Evolutionary conservation across 35 echinoderm and acorn worm genomes (phyloP).

Genomic region (Acanthaster planci): DNA sequence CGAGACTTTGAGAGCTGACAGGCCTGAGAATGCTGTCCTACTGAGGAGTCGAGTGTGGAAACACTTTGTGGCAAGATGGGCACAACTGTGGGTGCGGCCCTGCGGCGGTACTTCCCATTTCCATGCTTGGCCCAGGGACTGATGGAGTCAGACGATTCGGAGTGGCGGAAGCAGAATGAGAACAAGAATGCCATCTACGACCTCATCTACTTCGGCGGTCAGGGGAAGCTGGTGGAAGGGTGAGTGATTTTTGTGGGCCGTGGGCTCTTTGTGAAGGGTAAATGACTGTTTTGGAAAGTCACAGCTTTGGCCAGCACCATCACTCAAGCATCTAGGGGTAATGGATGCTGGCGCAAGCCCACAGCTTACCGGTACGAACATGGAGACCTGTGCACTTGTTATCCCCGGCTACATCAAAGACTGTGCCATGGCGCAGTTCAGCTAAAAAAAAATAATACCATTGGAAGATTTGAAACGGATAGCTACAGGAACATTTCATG

Average conservation of each 20-base stretch:
- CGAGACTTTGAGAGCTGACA: too few species aligned
- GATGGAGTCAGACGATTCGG: conserved; percentile 47
- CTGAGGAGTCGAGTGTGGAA: too few species aligned
- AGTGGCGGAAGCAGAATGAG: conserved; percentile 75
- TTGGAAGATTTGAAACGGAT: too few species aligned
- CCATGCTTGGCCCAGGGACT: not conserved
- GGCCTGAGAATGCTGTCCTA: too few species aligned
- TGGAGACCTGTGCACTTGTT: not conserved
- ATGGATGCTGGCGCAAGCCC: not conserved
- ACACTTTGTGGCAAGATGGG: too few species aligned
- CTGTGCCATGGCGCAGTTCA: not conserved
- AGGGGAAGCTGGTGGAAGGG: conserved; percentile 55
- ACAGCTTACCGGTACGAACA: not conserved
- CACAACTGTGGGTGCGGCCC: not conserved
- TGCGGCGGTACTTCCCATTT: not conserved
- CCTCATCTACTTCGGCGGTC: conserved; percentile 55
- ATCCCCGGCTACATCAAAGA: not conserved
- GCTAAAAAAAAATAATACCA: too few species aligned
- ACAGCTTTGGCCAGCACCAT: too few species aligned
- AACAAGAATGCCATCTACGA: conserved; percentile 74
- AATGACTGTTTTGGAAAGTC: too few species aligned
- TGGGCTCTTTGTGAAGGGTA: not conserved
- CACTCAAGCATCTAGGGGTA: too few species aligned
- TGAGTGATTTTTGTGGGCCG: not conserved
- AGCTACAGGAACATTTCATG: too few species aligned